phyloP scores from a whole-genome alignment of 2,888 invertebrate species.

The Melanargia galathea region DNA sequence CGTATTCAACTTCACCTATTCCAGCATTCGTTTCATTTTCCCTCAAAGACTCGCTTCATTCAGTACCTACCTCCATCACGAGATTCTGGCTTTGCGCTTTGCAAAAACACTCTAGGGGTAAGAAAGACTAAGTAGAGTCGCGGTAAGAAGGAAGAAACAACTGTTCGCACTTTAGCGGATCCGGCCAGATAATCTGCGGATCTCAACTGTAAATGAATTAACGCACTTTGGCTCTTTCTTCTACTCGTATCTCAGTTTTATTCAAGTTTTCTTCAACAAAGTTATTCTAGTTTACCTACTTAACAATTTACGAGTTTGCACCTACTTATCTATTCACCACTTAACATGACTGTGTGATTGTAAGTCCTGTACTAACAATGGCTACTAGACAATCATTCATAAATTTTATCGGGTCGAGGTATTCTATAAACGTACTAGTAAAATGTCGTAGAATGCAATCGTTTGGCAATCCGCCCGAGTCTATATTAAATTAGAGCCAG shows the following conservation, averaged over 20 bases:
- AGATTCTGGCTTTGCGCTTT: too few species aligned
- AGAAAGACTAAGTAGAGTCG: too few species aligned
- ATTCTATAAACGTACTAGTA: conserved; percentile 23
- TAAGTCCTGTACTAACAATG: not conserved
- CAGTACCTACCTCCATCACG: too few species aligned
- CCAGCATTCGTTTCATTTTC: too few species aligned
- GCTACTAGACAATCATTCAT: conserved; percentile 20
- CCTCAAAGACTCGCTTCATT: too few species aligned
- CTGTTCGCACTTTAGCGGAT: too few species aligned
- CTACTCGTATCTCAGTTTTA: not conserved
- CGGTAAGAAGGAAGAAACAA: too few species aligned
- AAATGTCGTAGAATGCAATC: conserved; percentile 21
- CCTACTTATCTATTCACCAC: conserved; percentile 3
- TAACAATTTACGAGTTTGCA: not conserved
- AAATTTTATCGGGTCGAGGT: conserved; percentile 6
- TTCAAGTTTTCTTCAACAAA: not conserved
- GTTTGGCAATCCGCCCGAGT: conserved; percentile 22
- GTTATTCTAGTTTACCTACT: not conserved
- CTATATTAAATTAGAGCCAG: conserved; percentile 19
- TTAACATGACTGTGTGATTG: not conserved
- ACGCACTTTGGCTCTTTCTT: not conserved
- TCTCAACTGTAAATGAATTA: too few species aligned
- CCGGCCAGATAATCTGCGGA: too few species aligned
- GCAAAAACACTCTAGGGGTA: too few species aligned
- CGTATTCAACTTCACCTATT: too few species aligned